Base-by-base conservation (phyloP, 2,113 vertebrate species). In the Struthidea cinerea region DNA sequence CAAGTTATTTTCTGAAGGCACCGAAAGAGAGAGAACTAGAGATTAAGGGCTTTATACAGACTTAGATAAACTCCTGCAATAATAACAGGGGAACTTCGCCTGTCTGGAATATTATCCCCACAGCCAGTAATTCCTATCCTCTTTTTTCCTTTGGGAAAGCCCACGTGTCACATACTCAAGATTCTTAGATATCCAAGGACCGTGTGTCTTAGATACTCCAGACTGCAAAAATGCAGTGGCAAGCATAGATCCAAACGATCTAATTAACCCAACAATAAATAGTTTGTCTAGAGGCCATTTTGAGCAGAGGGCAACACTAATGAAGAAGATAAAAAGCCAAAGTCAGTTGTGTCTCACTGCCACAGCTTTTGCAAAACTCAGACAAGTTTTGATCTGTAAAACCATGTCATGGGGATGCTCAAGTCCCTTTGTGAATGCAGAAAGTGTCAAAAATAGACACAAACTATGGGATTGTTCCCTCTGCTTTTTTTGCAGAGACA, bases 201-300 rank as follows among this genome's bases (percentile, higher is more conserved):
- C 69, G 14, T 19, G 57, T 96, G 75, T 88, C 84, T 92, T 52
- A 65, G 52, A 78, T 77, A 61, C 32, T 87, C 44, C 32, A 24
- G 90, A 44, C 52, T 61, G 60, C 19, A 63, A 53, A 95, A 96
- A 56, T 87, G 77, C 65, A 57, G 56, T 82, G 80, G 56, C 77
- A 79, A 89, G 89, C 69, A 68, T 22, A 57, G 80, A 84, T 83
- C 75, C 77, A 82, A 85, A 82, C 3, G 21, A 64, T 60, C 56
- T 92, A 14, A 92, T 91, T 95, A 87, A 92, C 84, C 42, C 84
- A 71, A 60, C n/a, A 82, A 84, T 84, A 84, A 89, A 81, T 64
- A 79, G 69, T 82, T 96, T 92, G 89, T 94, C 69, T 60, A 46
- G 89, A 87, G 61, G 77, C 74, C 21, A 1, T 64, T 91, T 18